Evolutionary conservation across 1,140 invertebrate species (phyloP), one percentile per base, ranked within the genome.

Genomic region (Magallana gigas): DNA sequence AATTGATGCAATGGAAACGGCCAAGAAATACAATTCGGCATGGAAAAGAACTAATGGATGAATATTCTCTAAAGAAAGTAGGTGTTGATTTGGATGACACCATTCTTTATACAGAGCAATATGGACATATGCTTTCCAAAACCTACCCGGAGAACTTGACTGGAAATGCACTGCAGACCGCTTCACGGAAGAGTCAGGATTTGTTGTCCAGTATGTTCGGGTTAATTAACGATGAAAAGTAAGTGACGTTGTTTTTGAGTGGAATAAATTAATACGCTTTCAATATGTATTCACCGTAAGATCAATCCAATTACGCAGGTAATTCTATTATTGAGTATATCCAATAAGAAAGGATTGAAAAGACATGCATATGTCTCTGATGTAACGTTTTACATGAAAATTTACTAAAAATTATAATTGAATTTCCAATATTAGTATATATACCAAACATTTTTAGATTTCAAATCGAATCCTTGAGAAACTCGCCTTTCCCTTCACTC

Each of bases 401-500:
- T 48, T 48, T 48, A 48, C 36, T 48, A 48, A 4, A 48, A 48
- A 48, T 48, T 5, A 48, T 48, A 4, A 48, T 48, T 48, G 36
- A 48, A 48, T 48, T 4, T 48, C 36, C 1, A 48, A 48, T 48
- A 2, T 48, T 48, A 48, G 36, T 48, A 48, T 48, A 48, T 48
- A 48, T 48, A 48, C 36, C 36, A 64, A 11, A 29, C 12, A 68
- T 8, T 68, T 36, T 76, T 23, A 76, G 68, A 76, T 76, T 76
- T 29, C 18, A 76, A 76, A 76, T 76, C 14, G 68, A 29, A 76
- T 23, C 68, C 68, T 29, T 76, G 11, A 76, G 14, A 60, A 62
- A 84, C 56, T 48, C 62, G 16, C 14, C 80, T 4, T 88, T 86
- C 57, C 88, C 88, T 36, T 12, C 59, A 12, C 83, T 64, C 14